Conservation (phyloP, 30 jellyfish, hydroid and myxozoan species). For the Aurelia sp. region DNA sequence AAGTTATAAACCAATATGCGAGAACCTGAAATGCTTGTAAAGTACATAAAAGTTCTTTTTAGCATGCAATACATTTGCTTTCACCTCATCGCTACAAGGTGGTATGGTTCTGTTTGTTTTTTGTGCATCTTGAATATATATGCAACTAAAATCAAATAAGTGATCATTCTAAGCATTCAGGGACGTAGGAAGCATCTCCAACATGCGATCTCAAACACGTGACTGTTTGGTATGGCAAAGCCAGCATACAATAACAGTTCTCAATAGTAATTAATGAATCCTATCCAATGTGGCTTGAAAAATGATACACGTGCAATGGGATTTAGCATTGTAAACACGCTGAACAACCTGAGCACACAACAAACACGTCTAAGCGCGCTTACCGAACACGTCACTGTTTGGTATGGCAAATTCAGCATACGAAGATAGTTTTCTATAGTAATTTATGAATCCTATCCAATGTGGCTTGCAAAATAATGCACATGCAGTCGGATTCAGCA, state of each 20-base stretch:
- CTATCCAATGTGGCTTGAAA: constrained; percentile 91
- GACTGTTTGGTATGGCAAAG: constrained; percentile 75
- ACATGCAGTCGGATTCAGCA: constrained; percentile 89
- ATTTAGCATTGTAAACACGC: constrained; percentile 54
- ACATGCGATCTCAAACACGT: constrained; percentile 24
- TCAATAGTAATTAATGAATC: constrained; percentile 60
- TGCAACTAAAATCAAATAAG: too few species aligned
- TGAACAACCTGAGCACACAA: too few species aligned
- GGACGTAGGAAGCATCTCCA: too few species aligned
- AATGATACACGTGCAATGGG: constrained; percentile 91
- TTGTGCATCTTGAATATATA: too few species aligned
- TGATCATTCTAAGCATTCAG: too few species aligned
- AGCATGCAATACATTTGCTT: too few species aligned
- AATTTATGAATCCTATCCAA: constrained; percentile 75
- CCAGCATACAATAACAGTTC: constrained; percentile 75
- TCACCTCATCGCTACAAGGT: too few species aligned
- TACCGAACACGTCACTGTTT: constrained; percentile 88
- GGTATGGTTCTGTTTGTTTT: too few species aligned
- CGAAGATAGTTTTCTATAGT: constrained; percentile 57
- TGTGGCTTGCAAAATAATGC: constrained; percentile 94
- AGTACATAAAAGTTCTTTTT: too few species aligned
- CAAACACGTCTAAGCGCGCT: neutral
- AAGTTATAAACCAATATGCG: too few species aligned
- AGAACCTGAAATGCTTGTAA: too few species aligned
- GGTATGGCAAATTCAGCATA: constrained; percentile 82